Evolutionary conservation across 2,113 vertebrate genomes (phyloP).

Genomic region (Uropsilus gracilis): DNA sequence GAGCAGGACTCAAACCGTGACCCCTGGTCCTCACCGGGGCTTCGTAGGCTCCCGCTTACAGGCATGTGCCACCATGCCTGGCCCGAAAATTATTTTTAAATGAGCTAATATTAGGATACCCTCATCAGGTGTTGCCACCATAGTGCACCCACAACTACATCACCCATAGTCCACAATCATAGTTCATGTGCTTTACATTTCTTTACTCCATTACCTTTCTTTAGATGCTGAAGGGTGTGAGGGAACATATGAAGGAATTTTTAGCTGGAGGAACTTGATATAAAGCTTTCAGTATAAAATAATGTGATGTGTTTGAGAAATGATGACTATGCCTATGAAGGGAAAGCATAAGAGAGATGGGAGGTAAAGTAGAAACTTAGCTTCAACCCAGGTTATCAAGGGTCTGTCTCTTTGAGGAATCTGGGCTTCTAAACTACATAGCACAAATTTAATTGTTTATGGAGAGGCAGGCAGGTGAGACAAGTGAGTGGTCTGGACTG

Average conservation of each 20-base stretch:
- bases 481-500: background rate
- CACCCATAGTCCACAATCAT: too few species aligned
- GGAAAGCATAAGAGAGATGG: background rate
- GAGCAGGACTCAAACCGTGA: too few species aligned
- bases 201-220: too few species aligned
- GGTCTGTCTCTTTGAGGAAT: background rate
- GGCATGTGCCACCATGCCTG: too few species aligned
- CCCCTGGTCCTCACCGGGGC: too few species aligned
- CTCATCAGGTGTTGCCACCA: too few species aligned
- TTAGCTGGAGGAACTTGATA: background rate
- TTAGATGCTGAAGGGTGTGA: background rate
- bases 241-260: background rate
- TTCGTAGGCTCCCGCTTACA: too few species aligned
- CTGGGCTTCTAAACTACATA: background rate
- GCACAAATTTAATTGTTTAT: background rate
- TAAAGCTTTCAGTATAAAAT: constrained; percentile 3
- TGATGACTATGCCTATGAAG: background rate
- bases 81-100: too few species aligned
- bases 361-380: background rate
- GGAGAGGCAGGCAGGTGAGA: background rate
- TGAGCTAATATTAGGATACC: too few species aligned
- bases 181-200: too few species aligned
- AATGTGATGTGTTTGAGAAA: background rate
- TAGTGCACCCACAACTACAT: too few species aligned
- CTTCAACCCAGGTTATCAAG: background rate